phyloP scores from a whole-genome alignment of 2,888 invertebrate genomes.

The Aspidapion aeneum region DNA sequence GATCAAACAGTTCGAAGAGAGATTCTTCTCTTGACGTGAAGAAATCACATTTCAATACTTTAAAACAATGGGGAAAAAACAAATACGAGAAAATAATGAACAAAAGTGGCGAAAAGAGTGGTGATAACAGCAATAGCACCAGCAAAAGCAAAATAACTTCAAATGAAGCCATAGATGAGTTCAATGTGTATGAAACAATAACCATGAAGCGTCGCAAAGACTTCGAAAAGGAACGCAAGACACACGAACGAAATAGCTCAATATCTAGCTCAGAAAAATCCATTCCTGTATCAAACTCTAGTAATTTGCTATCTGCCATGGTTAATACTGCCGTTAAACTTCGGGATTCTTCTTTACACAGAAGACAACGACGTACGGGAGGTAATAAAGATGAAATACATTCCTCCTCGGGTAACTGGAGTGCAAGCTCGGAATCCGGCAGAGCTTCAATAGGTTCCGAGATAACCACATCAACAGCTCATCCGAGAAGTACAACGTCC shows the following conservation, averaged over 20 bases:
- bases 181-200: slow-evolving; percentile 64
- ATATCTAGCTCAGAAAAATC: slow-evolving; percentile 73
- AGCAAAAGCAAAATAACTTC: slow-evolving; percentile 7
- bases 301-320: slow-evolving; percentile 53
- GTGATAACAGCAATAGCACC: slow-evolving; percentile 44
- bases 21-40: slow-evolving; percentile 57
- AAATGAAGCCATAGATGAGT: slow-evolving; percentile 53
- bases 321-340: slow-evolving; percentile 67
- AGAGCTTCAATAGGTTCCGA: slow-evolving; percentile 83
- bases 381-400: slow-evolving; percentile 75
- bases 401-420: slow-evolving; percentile 94
- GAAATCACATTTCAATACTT: slow-evolving; percentile 71
- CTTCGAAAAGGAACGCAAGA: slow-evolving; percentile 60
- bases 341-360: slow-evolving; percentile 69
- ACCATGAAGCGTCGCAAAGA: slow-evolving; percentile 56
- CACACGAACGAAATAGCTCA: slow-evolving; percentile 69
- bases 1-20: slow-evolving; percentile 46
- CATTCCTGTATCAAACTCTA: slow-evolving; percentile 46
- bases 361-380: slow-evolving; percentile 64
- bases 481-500: slow-evolving; percentile 66
- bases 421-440: slow-evolving; percentile 87
- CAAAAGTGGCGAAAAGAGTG: slow-evolving; percentile 56
- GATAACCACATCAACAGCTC: slow-evolving; percentile 68
- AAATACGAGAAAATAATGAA: slow-evolving; percentile 73
- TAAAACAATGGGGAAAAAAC: slow-evolving; percentile 83